Percentiles rank a stretch among this genome's conserved stretches.
These are phyloP conservation scores for Galaxea fascicularis DNA, from an alignment of 92 coral and sea anemone genomes.

Conservation along the genomic window DNA sequence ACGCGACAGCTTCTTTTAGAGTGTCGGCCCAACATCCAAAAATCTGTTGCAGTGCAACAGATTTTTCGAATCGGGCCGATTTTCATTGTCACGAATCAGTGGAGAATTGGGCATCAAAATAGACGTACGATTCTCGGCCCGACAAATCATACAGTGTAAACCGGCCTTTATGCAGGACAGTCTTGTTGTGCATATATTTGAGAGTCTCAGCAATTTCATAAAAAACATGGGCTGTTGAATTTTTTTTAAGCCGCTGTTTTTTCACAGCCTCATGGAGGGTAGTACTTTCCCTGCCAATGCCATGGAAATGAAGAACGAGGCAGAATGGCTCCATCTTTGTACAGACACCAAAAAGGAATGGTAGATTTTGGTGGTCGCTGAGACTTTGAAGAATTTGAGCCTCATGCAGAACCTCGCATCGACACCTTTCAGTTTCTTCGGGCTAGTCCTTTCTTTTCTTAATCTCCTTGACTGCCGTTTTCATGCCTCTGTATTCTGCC, in stretches of 20 bases:
- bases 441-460: too few relatives aligned
- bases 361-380: slow-evolving; percentile 8
- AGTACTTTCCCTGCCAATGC: slow-evolving; percentile 14
- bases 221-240: slow-evolving; percentile 18
- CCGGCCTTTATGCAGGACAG: slow-evolving; percentile 9
- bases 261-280: slow-evolving; percentile 24
- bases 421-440: background rate
- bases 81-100: too few relatives aligned
- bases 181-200: slow-evolving; percentile 24
- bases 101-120: too few relatives aligned
- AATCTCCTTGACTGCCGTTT: too few relatives aligned
- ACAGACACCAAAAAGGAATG: slow-evolving; percentile 17
- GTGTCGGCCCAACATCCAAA: too few relatives aligned
- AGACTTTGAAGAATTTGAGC: slow-evolving; percentile 24
- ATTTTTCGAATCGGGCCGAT: too few relatives aligned
- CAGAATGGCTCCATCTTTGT: slow-evolving; percentile 20
- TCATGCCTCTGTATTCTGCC: too few relatives aligned
- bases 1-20: too few relatives aligned
- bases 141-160: too few relatives aligned
- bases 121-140: too few relatives aligned
- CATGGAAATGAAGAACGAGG: slow-evolving; percentile 6
- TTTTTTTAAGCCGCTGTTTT: background rate
- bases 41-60: too few relatives aligned
- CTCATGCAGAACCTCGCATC: slow-evolving; percentile 20
- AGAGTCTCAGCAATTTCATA: slow-evolving; percentile 11